Conservation (phyloP, 2,797 vertebrate species). For the Anniella stebbinsi region DNA sequence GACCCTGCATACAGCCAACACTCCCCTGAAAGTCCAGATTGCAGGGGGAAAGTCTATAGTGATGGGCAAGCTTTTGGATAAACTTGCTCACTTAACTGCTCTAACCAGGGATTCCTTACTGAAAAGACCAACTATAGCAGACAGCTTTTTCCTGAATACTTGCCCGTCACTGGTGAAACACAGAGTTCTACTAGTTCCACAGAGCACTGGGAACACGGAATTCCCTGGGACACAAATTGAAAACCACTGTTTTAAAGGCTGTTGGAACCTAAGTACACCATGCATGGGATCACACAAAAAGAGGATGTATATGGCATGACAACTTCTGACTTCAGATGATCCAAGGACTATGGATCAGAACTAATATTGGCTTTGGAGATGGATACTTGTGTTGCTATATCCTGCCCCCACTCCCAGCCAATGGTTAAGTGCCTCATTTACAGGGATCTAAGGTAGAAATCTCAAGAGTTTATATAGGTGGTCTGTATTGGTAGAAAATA, state of each 20-base stretch:
- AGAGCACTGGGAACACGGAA: not conserved
- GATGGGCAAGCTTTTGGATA: not conserved
- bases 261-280: conserved; percentile 24
- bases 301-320: conserved; percentile 54
- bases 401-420: conserved; percentile 45
- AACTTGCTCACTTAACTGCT: not conserved
- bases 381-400: conserved; percentile 45
- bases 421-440: conserved; percentile 66
- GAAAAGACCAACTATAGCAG: not conserved
- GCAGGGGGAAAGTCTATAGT: no score
- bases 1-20: not conserved
- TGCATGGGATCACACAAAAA: conserved; percentile 50
- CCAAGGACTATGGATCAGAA: conserved; percentile 43
- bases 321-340: conserved; percentile 54
- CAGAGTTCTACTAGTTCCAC: no score
- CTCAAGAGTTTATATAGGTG: conserved; percentile 35
- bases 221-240: not conserved
- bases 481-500: conserved; percentile 39
- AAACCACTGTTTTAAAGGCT: conserved; percentile 42
- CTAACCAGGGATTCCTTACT: not conserved
- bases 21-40: not conserved
- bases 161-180: not conserved
- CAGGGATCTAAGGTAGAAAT: conserved; percentile 53
- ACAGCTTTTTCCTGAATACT: not conserved
- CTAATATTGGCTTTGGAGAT: conserved; percentile 54